These are phyloP conservation scores for Eilema depressum DNA, from an alignment of 2,888 invertebrate species.

Conservation along the genomic window DNA sequence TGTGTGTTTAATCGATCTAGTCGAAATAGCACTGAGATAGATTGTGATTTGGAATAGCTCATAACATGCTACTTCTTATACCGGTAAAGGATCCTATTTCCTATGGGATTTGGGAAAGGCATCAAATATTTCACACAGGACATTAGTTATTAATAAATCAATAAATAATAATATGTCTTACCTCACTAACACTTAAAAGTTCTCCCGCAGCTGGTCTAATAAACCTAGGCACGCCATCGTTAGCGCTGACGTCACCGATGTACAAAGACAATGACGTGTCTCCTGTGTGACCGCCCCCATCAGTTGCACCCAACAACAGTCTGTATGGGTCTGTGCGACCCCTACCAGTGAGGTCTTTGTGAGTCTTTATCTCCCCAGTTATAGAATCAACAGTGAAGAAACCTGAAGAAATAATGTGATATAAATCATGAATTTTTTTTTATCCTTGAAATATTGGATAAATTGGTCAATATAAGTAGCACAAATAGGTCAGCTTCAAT, in stretches of 20 bases:
- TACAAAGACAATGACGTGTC: constrained; percentile 89
- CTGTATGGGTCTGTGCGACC: constrained; percentile 92
- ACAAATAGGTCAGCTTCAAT: neutral
- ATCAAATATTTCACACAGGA: neutral
- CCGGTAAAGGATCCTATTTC: too few relatives aligned
- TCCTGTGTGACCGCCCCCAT: constrained; percentile 89
- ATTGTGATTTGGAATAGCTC: too few relatives aligned
- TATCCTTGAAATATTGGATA: too few relatives aligned
- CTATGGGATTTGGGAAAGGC: too few relatives aligned
- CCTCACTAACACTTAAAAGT: constrained; percentile 90
- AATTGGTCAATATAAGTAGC: too few relatives aligned
- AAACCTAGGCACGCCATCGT: constrained; percentile 93
- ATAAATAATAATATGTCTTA: constrained; percentile 50
- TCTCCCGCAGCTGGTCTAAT: constrained; percentile 90
- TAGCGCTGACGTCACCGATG: constrained; percentile 93
- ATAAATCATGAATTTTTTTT: too few relatives aligned
- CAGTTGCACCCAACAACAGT: constrained; percentile 89
- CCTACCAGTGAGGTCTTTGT: constrained; percentile 90
- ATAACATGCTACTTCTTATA: too few relatives aligned
- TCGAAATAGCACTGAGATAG: too few relatives aligned
- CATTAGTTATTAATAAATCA: neutral
- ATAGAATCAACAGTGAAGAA: constrained; percentile 89
- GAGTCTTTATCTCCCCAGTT: constrained; percentile 90
- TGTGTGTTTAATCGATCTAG: too few relatives aligned
- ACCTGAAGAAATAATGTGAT: constrained; percentile 70